Evolutionary conservation across 2,888 invertebrate species (phyloP).

Genomic region (Yponomeuta sedellus): DNA sequence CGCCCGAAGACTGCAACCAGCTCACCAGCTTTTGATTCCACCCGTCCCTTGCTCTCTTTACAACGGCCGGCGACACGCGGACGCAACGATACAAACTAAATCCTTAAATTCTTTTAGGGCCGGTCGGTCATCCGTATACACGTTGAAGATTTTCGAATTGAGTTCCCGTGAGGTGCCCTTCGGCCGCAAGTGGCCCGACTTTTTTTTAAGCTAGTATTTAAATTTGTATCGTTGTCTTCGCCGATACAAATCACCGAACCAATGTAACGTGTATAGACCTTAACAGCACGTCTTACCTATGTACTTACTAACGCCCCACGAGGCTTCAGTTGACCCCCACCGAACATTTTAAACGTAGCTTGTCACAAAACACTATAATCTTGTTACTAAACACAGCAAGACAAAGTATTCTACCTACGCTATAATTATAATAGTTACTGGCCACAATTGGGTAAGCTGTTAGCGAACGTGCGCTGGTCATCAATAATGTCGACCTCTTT

Average conservation of each 20-base stretch:
- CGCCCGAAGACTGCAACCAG: slow-evolving; percentile 38
- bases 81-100: too few species aligned
- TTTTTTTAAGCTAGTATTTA: too few species aligned
- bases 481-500: neutral
- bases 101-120: too few species aligned
- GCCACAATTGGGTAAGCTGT: neutral
- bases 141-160: too few species aligned
- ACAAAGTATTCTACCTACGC: neutral
- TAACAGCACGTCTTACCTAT: neutral
- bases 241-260: too few species aligned
- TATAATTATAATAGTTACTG: neutral
- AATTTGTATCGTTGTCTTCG: too few species aligned
- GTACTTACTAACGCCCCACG: neutral
- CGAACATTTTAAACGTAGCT: neutral
- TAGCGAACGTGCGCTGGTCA: neutral
- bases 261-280: too few species aligned
- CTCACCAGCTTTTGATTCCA: slow-evolving; percentile 29
- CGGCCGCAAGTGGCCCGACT: too few species aligned
- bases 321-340: neutral
- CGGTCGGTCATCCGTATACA: too few species aligned
- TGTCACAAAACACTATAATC: neutral
- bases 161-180: too few species aligned
- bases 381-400: neutral
- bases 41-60: neutral
- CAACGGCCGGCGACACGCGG: too few species aligned